Evolutionary conservation across 2,113 vertebrate species (phyloP), one percentile per base, ranked within the genome.

Genomic region (Anthoscopus minutus): DNA sequence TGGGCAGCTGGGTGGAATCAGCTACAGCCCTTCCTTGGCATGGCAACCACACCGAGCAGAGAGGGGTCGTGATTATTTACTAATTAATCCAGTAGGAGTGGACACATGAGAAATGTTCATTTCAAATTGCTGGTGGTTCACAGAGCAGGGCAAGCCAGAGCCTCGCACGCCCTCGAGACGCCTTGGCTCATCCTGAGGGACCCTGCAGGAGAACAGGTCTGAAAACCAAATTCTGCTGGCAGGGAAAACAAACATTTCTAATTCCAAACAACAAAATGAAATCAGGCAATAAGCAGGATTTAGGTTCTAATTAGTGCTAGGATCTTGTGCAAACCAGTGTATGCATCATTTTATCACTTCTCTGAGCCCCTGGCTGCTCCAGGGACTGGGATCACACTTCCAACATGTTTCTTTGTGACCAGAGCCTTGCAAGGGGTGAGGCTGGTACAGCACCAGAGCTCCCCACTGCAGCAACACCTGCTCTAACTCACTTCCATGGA

Each of bases 341-440:
- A 1, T 7, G 2, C 3, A 2, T 22, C 11, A 0, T 33, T 19
- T 4, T 3, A 2, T 22, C 11, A 0, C 35, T 19, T 4, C 2
- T 1, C 42, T 4, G 77, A 35, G 44, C 38, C 53, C 54, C 25
- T 7, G 45, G 4, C 25, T 25, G 77, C 51, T 10, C 2, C 0
- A 25, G 83, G 83, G 24, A 2, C 70, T 30, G 54, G 58, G 65
- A 6, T 15, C 47, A 4, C 5, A 0, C 5, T 9, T 3, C 0
- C 2, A 15, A 2, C 3, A 0, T 2, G 0, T 45, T 38, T 6
- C 35, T 8, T 1, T 8, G 72, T 19, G 25, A 27, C 4, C 2
- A 3, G 58, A 18, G 64, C 10, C 0, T 0, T 2, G 20, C 1
- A 2, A 5, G 6, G 61, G 66, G 7, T 33, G 38, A 54, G 19